Evolutionary conservation across 2,797 vertebrate genomes (phyloP), one percentile per base, ranked within the genome.

Genomic region (Pseudomugil tenellus): DNA sequence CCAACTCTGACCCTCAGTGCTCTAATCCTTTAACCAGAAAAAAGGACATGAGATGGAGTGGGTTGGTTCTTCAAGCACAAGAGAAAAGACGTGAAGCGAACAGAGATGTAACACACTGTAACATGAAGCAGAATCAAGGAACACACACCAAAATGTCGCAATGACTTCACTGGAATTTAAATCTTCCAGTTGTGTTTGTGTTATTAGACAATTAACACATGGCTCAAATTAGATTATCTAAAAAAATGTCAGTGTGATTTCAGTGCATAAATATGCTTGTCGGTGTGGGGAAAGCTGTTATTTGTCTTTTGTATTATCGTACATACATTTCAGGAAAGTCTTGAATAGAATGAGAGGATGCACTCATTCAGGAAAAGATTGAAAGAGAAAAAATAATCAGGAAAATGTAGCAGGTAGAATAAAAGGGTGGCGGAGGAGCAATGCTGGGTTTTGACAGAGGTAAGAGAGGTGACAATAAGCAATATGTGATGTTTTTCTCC

Each of bases 1-100:
- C 77, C 46, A 73, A 89, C 84, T 88, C 86, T 80, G 79, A 91
- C 87, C 91, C 84, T 73, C 74, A 77, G 77, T 72, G 70, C 83
- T 49, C 52, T 90, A 90, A 91, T 90, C 86, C 87, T 83, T 79
- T 81, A 80, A 84, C 79, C 72, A 49, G 70, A 81, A 80, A 74
- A 53, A 71, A 62, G 26, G 69, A 49, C 3, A 58, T 81, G 70
- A 77, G 67, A 73, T 23, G 29, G 29, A 41, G 28, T 49, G 49
- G 70, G 69, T 58, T 71, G 63, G 62, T 61, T 23, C 5, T 23
- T 49, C 11, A n/a, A 13, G 75, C 82, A 58, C 57, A 76, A 75
- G 63, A 67, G 67, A 58, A 59, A 39, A 60, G 72, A 57, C 58
- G 68, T 32, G 49, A 67, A 69, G 70, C 70, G 61, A 56, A 67